Percentiles rank a stretch among this genome's conserved stretches.
phyloP scores from a whole-genome alignment of 2,888 invertebrate genomes.

The Trichacis sp. region DNA sequence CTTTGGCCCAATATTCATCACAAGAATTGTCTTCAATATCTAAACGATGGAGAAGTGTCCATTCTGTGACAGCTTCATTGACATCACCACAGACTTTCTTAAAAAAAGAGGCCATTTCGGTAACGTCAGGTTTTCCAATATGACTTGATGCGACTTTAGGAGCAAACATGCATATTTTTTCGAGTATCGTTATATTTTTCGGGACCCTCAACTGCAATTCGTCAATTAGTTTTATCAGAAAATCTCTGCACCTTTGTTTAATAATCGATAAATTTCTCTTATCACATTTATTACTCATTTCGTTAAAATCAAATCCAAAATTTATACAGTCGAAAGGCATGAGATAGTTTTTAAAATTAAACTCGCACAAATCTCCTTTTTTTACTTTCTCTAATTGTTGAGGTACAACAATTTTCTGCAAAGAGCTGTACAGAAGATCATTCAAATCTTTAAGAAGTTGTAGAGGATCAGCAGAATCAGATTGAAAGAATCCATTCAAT shows the following conservation, averaged over 20 bases:
- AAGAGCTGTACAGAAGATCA: constrained; percentile 22
- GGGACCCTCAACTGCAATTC: constrained; percentile 19
- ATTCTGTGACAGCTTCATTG: not conserved
- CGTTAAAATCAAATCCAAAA: constrained; percentile 50
- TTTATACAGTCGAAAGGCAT: constrained; percentile 50
- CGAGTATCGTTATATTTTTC: constrained; percentile 16
- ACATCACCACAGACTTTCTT: not conserved
- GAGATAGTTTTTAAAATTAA: constrained; percentile 47
- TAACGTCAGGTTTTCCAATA: not conserved
- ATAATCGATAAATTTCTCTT: not conserved
- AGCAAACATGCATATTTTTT: not conserved
- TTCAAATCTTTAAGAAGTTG: constrained; percentile 42
- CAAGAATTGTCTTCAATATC: not conserved
- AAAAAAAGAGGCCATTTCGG: too few relatives aligned
- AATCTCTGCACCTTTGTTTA: constrained; percentile 18
- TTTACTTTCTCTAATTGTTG: constrained; percentile 45
- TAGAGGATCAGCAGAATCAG: constrained; percentile 36
- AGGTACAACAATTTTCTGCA: constrained; percentile 48
- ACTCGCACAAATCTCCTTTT: constrained; percentile 42
- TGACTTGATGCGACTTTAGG: not conserved
- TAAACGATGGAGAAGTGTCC: constrained; percentile 3
- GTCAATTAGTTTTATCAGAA: constrained; percentile 8
- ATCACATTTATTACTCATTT: constrained; percentile 16
- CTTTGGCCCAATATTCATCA: constrained; percentile 6
- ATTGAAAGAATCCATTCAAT: constrained; percentile 39